Evolutionary conservation across 2,888 invertebrate species (phyloP), one percentile per base, ranked within the genome.

Genomic region (Sturmia bella): DNA sequence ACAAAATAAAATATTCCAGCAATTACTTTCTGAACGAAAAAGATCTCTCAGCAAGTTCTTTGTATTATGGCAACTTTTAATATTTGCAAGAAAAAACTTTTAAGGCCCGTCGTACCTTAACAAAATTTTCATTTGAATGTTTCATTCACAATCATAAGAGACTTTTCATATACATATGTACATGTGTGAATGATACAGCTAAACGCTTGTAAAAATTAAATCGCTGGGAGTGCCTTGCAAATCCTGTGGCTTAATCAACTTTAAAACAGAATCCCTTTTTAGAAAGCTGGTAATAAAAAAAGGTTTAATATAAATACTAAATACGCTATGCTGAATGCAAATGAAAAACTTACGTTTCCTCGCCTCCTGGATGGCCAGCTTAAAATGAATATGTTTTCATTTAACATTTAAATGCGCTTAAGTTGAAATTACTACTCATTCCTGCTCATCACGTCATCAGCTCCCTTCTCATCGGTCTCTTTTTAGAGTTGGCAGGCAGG

Each of bases 201-300:
- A 43, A 45, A 54, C 41, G 48, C 13, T 11, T n/a, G 66, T 19
- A 7, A n/a, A 24, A 54, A 68, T 21, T 50, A 15, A 59, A 56
- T 19, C 21, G 48, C 24, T n/a, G 37, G 70, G 72, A 64, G 78
- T 66, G 72, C 7, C 64, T 59, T 24, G 39, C 39, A 50, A 64
- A 41, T 50, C 39, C 39, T 56, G 12, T 45, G 21, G 54, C 43
- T 45, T 56, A 17, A 12, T 21, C 13, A 52, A 56, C 15, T 56
- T 57, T 21, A 21, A 54, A 54, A 45, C n/a, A 63, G 61, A 66
- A 73, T 54, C 73, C 56, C 39, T 32, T 79, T 54, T 27, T 41
- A n/a, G 61, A 43, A 56, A 63, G 13, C 68, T 48, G 80, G 48
- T 80, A 80, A 69, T 74, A 32, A 32, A 27, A 27, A n/a, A 63